Percentiles rank a stretch among this genome's conserved stretches.
These are phyloP conservation scores for Xestobium rufovillosum DNA, from an alignment of 2,888 invertebrate genomes.

Conservation along the genomic window DNA sequence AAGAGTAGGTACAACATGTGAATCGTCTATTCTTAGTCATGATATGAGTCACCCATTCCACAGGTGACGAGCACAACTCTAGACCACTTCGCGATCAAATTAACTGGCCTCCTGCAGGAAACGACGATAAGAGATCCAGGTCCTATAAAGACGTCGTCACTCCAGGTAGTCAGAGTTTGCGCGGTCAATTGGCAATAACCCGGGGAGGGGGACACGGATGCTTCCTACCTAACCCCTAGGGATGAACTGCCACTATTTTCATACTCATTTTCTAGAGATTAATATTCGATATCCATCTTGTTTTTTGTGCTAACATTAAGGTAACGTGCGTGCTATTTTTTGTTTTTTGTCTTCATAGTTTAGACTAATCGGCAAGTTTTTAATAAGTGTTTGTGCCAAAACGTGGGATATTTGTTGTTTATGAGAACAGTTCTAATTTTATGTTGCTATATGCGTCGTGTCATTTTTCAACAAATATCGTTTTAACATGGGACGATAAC, in stretches of 20 bases:
- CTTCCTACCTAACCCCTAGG: slow-evolving; percentile 1
- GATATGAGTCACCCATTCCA: slow-evolving; percentile 1
- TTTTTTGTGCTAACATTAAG: neutral
- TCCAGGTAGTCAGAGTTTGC: slow-evolving; percentile 31
- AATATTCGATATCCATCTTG: too few species aligned
- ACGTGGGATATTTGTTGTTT: too few species aligned
- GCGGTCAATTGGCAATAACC: too few species aligned
- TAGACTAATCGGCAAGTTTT: neutral
- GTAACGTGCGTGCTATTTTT: neutral
- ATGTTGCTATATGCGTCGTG: neutral
- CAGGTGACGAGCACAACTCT: slow-evolving; percentile 25
- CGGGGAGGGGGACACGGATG: too few species aligned
- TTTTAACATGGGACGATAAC: too few species aligned
- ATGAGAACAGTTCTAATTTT: too few species aligned
- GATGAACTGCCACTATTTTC: neutral
- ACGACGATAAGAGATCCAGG: slow-evolving; percentile 29
- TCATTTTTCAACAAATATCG: slow-evolving; percentile 7
- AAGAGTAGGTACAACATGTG: too few species aligned
- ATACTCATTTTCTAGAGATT: too few species aligned
- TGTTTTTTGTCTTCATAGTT: neutral
- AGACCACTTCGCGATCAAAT: slow-evolving; percentile 31
- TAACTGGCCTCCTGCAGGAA: slow-evolving; percentile 33
- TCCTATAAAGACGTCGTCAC: slow-evolving; percentile 37
- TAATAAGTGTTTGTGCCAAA: slow-evolving; percentile 1
- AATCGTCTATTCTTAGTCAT: neutral